Evolutionary conservation across 2,888 invertebrate species (phyloP).

Genomic region (Brachyopa scutellaris): DNA sequence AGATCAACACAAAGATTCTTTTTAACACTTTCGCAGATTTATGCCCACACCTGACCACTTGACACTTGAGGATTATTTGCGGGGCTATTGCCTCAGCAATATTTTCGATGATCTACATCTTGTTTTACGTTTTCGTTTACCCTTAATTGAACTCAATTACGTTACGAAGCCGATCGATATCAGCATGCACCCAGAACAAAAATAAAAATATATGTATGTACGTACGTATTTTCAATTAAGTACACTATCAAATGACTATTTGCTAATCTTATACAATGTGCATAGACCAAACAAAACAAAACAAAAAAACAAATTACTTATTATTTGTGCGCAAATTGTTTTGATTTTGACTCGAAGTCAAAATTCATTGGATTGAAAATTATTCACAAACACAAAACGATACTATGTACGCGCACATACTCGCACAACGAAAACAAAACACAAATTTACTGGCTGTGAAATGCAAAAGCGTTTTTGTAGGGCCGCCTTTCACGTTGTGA

Average conservation of each 20-base stretch:
- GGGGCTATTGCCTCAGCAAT: constrained; percentile 27
- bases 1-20: constrained; percentile 30
- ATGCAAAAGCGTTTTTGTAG: too few relatives aligned
- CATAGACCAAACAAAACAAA: background rate
- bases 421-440: too few relatives aligned
- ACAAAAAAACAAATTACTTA: constrained; percentile 2
- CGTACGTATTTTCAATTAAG: background rate
- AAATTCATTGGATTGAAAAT: background rate
- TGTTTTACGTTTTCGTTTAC: background rate
- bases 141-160: background rate
- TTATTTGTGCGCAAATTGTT: background rate
- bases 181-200: background rate
- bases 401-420: too few relatives aligned
- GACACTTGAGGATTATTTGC: constrained; percentile 48
- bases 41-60: constrained; percentile 35
- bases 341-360: constrained; percentile 1
- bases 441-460: too few relatives aligned
- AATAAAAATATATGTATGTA: background rate
- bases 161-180: background rate
- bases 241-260: constrained; percentile 4
- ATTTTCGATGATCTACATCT: constrained; percentile 10
- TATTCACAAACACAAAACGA: background rate
- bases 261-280: background rate
- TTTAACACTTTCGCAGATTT: constrained; percentile 40
- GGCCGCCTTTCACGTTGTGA: background rate